Conservation (phyloP, 2,113 vertebrate species). For the Pelobates fuscus region DNA sequence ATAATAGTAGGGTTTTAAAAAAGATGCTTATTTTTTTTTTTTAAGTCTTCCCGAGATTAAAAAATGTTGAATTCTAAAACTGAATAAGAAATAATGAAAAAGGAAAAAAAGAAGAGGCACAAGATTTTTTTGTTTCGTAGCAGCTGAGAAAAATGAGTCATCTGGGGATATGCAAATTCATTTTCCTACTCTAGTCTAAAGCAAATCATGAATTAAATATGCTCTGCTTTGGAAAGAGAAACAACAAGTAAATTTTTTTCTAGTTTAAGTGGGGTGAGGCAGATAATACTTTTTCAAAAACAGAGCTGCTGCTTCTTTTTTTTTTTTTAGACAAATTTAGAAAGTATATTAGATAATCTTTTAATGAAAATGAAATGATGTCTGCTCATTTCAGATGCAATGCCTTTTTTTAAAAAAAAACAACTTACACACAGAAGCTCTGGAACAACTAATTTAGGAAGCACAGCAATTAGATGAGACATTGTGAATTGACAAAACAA, state of each 20-base stretch:
- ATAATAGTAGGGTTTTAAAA: too few relatives aligned
- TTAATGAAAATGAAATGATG: conserved; percentile 11
- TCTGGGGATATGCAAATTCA: conserved; percentile 46
- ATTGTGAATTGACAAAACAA: background rate
- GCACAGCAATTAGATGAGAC: background rate
- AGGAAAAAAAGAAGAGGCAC: too few relatives aligned
- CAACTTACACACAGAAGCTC: background rate
- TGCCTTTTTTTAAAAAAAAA: background rate
- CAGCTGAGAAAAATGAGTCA: conserved; percentile 27
- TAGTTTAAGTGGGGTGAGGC: conserved; percentile 31
- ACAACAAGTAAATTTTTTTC: conserved; percentile 41
- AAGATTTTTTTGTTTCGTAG: conserved; percentile 19
- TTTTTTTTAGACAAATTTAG: conserved; percentile 36
- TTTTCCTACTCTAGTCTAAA: conserved; percentile 32
- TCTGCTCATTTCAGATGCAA: background rate
- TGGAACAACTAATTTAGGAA: conserved; percentile 16
- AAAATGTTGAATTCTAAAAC: too few relatives aligned
- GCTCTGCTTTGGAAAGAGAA: conserved; percentile 19
- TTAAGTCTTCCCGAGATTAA: too few relatives aligned
- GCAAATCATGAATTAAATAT: conserved; percentile 43
- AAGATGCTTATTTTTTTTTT: too few relatives aligned
- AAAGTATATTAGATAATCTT: conserved; percentile 39
- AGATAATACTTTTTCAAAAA: conserved; percentile 34
- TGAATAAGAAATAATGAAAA: too few relatives aligned
- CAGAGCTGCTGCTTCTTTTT: conserved; percentile 30